Evolutionary conservation across 2,888 invertebrate species (phyloP).

Genomic region (Alviniconcha strummeri): DNA sequence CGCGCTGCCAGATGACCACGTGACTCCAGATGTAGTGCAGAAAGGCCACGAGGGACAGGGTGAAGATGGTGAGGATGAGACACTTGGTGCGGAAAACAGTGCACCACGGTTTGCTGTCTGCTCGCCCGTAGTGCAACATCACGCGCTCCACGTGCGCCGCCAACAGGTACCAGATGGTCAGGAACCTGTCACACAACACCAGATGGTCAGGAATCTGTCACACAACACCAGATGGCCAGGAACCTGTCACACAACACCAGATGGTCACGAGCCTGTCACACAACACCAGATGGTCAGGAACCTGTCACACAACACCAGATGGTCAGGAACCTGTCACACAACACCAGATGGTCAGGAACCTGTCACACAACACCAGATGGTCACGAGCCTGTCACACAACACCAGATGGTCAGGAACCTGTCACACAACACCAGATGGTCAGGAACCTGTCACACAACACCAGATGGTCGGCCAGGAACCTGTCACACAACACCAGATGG

Average conservation of each 20-base stretch:
- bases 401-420: no score
- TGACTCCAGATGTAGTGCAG: constrained; percentile 46
- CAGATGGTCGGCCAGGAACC: constrained; percentile 42
- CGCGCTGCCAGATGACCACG: constrained; percentile 33
- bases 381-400: no score
- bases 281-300: constrained; percentile 35
- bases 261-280: no score
- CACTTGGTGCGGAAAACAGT: constrained; percentile 46
- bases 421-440: no score
- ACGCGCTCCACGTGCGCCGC: constrained; percentile 44
- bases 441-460: constrained; percentile 15
- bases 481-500: not conserved
- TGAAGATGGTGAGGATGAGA: constrained; percentile 44
- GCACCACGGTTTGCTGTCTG: constrained; percentile 43
- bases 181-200: constrained; percentile 34
- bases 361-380: no score
- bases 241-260: no score
- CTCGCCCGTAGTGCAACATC: constrained; percentile 37
- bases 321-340: no score
- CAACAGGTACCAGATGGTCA: constrained; percentile 46
- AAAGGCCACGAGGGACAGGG: constrained; percentile 46
- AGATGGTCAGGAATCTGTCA: no score
- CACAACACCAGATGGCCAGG: no score
- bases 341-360: no score
- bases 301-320: no score